These are phyloP conservation scores for Cardiocondyla obscurior DNA, from an alignment of 1,140 invertebrate species.

Conservation along the genomic window DNA sequence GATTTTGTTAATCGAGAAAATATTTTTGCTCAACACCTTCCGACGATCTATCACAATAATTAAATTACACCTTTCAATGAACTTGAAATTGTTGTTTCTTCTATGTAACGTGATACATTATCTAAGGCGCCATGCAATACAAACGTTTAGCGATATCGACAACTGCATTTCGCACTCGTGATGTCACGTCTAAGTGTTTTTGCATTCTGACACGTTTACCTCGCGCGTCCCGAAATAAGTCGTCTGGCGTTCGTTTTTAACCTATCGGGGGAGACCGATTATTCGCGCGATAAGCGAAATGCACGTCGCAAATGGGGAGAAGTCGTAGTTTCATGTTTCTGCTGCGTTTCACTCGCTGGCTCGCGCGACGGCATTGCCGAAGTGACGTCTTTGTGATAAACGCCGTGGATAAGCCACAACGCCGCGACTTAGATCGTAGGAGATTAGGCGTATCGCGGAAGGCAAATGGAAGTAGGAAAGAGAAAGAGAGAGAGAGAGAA, in stretches of 20 bases:
- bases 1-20: not conserved
- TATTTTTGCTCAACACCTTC: not conserved
- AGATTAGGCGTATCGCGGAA: conserved; percentile 42
- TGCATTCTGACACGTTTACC: not conserved
- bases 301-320: not conserved
- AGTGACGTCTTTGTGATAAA: conserved; percentile 21
- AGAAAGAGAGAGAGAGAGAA: not conserved
- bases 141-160: not conserved
- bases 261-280: not conserved
- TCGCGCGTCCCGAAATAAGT: not conserved
- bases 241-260: not conserved
- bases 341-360: not conserved
- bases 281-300: conserved; percentile 5
- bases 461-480: conserved; percentile 2
- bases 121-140: not conserved
- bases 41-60: not conserved
- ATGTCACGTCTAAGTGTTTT: conserved; percentile 11
- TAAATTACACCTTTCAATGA: not conserved
- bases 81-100: not conserved
- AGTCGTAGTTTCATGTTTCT: conserved; percentile 10
- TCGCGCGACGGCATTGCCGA: not conserved
- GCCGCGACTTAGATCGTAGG: conserved; percentile 35
- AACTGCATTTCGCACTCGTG: not conserved
- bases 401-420: not conserved
- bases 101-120: not conserved